Evolutionary conservation across 2,888 invertebrate genomes (phyloP).

Genomic region (Drosophila diplacantha): DNA sequence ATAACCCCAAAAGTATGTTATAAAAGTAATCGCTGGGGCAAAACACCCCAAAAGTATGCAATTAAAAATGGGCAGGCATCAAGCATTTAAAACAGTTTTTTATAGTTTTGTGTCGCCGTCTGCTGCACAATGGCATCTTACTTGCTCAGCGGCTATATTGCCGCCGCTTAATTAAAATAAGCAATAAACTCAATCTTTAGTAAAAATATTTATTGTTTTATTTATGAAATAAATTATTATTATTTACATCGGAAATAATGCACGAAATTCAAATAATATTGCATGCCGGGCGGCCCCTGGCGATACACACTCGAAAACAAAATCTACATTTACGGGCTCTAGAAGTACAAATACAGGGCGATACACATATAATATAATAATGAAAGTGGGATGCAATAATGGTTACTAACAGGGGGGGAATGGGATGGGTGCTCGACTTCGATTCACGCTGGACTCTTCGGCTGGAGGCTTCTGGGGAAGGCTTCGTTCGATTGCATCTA

Average conservation of each 20-base stretch:
- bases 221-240: conserved; percentile 72
- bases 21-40: too few species aligned
- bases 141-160: too few species aligned
- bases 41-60: too few species aligned
- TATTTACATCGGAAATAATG: conserved; percentile 72
- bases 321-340: conserved; percentile 49
- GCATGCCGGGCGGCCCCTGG: conserved; percentile 52
- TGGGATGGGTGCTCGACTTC: conserved; percentile 4
- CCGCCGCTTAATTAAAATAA: not conserved
- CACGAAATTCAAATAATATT: conserved; percentile 70
- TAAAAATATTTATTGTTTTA: conserved; percentile 66
- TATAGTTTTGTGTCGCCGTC: too few species aligned
- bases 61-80: too few species aligned
- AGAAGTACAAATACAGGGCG: conserved; percentile 37
- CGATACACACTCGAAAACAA: conserved; percentile 59
- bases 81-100: too few species aligned
- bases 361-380: conserved; percentile 21
- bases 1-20: too few species aligned
- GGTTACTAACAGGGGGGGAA: not conserved
- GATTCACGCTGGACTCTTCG: conserved; percentile 8
- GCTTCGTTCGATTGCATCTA: conserved; percentile 19
- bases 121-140: too few species aligned
- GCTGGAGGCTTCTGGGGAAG: not conserved
- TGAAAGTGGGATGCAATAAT: conserved; percentile 13
- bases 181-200: conserved; percentile 35